Percentiles rank a stretch among this genome's conserved stretches.
Evolutionary conservation across 2,113 vertebrate species (phyloP).

Genomic region (Shinisaurus crocodilurus): DNA sequence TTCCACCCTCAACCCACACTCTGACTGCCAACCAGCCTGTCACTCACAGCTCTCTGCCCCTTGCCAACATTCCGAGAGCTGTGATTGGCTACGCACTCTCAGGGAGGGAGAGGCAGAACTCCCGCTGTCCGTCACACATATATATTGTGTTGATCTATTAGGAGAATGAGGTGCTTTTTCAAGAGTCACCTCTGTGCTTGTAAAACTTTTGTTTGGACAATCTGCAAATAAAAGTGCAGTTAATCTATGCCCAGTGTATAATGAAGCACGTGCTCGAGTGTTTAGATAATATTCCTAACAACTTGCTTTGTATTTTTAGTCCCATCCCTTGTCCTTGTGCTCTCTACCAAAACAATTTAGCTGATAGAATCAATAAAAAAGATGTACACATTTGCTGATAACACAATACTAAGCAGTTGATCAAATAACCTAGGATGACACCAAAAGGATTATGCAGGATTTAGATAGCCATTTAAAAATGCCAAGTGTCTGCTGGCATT

Average conservation of each 20-base stretch:
- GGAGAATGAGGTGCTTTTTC: neutral
- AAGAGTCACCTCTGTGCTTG: conserved; percentile 46
- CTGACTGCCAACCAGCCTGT: no score
- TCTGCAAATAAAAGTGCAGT: conserved; percentile 9
- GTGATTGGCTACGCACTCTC: no score
- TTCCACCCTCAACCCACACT: no score
- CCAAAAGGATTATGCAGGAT: conserved; percentile 66
- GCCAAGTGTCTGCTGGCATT: conserved; percentile 57
- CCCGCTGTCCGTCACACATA: no score
- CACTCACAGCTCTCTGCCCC: no score
- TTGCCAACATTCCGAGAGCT: no score
- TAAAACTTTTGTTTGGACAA: conserved; percentile 28
- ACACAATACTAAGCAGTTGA: conserved; percentile 65
- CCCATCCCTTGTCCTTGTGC: conserved; percentile 47
- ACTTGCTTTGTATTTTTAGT: conserved; percentile 38
- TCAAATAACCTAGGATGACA: conserved; percentile 69
- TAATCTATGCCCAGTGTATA: conserved; percentile 34
- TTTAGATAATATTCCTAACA: conserved; percentile 48
- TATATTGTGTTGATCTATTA: no score
- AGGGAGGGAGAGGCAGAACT: no score
- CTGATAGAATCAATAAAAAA: conserved; percentile 68
- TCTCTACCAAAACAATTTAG: conserved; percentile 60
- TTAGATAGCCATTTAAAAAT: conserved; percentile 61
- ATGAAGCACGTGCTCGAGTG: conserved; percentile 9
- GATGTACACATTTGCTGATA: conserved; percentile 62